These are phyloP conservation scores for Motacilla tschutschensis DNA, from an alignment of 2,113 vertebrate species.

Conservation along the genomic window DNA sequence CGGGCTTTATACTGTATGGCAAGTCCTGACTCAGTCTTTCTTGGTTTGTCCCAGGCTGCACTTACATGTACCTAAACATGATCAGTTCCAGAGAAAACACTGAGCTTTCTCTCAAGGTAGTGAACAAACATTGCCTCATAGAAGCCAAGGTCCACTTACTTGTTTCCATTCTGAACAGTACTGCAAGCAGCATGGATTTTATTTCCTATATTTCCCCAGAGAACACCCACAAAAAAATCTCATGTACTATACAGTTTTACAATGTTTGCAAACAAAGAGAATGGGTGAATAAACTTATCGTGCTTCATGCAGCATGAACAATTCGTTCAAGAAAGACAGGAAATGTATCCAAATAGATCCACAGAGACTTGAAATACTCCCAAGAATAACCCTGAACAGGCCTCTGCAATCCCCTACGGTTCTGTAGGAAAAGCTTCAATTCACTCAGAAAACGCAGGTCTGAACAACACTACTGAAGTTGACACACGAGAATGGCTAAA, in stretches of 20 bases:
- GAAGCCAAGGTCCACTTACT: background rate
- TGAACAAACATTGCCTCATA: background rate
- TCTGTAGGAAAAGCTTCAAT: constrained; percentile 2
- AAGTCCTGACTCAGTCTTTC: background rate
- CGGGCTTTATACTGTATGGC: background rate
- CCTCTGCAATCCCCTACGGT: constrained; percentile 29
- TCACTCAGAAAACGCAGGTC: background rate
- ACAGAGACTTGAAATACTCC: constrained; percentile 57
- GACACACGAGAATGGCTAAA: background rate
- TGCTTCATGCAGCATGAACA: constrained; percentile 16
- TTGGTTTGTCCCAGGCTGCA: background rate
- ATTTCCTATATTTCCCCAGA: background rate
- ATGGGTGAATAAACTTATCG: background rate
- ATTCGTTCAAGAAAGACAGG: constrained; percentile 36
- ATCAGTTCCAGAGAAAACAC: background rate
- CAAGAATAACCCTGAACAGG: constrained; percentile 62
- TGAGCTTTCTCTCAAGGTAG: background rate
- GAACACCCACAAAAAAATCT: background rate
- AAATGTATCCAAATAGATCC: constrained; percentile 37
- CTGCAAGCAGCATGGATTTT: background rate
- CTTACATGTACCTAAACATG: fast-evolving
- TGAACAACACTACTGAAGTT: background rate
- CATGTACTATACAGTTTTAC: background rate
- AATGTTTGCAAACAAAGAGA: background rate
- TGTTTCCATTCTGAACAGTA: background rate